Evolutionary conservation across 2,113 vertebrate genomes (phyloP), one percentile per base, ranked within the genome.

Genomic region (Petaurus breviceps): DNA sequence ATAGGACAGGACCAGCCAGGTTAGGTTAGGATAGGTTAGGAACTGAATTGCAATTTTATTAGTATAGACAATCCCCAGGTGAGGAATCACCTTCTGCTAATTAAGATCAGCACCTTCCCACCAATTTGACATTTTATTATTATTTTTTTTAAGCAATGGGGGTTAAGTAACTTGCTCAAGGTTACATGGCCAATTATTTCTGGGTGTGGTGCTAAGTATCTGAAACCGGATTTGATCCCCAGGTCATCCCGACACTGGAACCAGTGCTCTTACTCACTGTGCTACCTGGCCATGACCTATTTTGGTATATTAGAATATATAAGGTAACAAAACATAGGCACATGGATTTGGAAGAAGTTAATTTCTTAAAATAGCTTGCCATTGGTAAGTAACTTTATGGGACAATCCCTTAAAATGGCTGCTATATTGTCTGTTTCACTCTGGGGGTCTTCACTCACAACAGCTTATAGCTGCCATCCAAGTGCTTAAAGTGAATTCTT

Each of bases 401-500:
- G 26, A 57, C 0, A 0, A 22, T 90, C 28, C 47, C 9, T 50
- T 51, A 90, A 90, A 90, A 90, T 50, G 90, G 90, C 47, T 51
- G 14, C 90, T 28, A 19, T 51, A 90, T 49, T 28, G 11, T 95
- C 91, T 91, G 12, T 24, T 91, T 95, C 50, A 94, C 24, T 94
- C 23, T 51, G 1, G 51, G 37, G 52, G 8, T 51, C 11, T 90
- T 51, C 49, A 31, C 16, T 84, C 90, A 90, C 90, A 22, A 11
- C 51, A 84, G 51, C 9, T 93, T 93, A 49, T 91, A 89, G 25
- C 26, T 92, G n/a, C 2, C 1, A 90, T 3, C 25, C 3, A 77
- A 51, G 49, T 54, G 37, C 94, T 94, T 84, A 97, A 14, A 47
- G 92, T 90, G 94, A 90, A 46, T 95, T 49, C 11, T 68, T 23